These are phyloP conservation scores for Columba janthina DNA, from an alignment of 2,113 vertebrate genomes.

Conservation along the genomic window DNA sequence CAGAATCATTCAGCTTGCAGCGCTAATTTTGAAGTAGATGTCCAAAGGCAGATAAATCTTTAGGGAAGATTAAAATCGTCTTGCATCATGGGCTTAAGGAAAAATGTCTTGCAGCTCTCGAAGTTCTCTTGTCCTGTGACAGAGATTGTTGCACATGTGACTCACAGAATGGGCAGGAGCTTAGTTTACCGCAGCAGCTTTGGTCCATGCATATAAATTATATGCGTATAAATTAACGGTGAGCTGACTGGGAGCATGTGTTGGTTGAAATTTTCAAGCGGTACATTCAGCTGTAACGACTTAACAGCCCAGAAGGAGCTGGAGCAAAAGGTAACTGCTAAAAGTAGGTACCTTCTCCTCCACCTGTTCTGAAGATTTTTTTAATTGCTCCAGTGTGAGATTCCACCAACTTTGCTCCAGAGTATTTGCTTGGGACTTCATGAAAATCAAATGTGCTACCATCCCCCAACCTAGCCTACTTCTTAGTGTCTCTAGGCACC, in stretches of 20 bases:
- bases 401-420: background rate
- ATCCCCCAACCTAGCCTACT: background rate
- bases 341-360: background rate
- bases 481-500: background rate
- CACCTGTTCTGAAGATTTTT: background rate
- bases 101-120: background rate
- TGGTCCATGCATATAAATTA: background rate
- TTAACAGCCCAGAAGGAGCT: background rate
- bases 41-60: background rate
- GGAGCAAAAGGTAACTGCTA: background rate
- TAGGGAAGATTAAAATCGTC: background rate
- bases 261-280: background rate
- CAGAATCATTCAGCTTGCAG: background rate
- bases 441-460: background rate
- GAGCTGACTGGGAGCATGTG: background rate
- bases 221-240: background rate
- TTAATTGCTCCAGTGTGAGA: background rate
- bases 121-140: background rate
- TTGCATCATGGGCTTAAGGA: background rate
- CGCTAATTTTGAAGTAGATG: background rate
- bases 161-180: background rate
- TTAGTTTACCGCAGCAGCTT: background rate
- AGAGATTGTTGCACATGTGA: background rate
- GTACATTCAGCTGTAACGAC: background rate
- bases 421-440: background rate